A percentile compares a stretch with the other conserved stretches of the same genome.
Evolutionary conservation across 2,113 vertebrate species (phyloP).

Genomic region (Triplophysa rosa): DNA sequence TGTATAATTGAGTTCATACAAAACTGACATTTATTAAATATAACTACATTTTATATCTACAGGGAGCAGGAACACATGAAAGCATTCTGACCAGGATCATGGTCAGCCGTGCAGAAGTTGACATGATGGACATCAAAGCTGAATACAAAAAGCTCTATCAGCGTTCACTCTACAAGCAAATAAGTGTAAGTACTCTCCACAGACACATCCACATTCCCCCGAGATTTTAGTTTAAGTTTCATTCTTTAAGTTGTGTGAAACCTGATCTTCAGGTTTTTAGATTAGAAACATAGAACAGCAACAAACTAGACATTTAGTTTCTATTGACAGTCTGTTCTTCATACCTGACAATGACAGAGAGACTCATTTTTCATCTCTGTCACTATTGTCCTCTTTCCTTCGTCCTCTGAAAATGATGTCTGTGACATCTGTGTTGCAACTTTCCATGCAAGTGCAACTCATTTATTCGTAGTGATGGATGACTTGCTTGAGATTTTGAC

Average conservation of each 20-base stretch:
- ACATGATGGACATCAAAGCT: slow-evolving; percentile 80
- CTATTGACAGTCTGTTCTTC: neutral
- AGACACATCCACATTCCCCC: too few relatives aligned
- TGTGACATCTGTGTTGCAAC: neutral
- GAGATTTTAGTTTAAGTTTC: too few relatives aligned
- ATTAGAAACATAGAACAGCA: neutral
- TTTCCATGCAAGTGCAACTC: neutral
- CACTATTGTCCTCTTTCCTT: neutral
- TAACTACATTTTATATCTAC: slow-evolving; percentile 14
- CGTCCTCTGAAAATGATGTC: neutral
- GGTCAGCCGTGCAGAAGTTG: slow-evolving; percentile 81
- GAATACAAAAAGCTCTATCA: slow-evolving; percentile 77
- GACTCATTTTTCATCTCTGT: neutral
- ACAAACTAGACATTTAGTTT: neutral
- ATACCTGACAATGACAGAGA: neutral
- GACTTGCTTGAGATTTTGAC: slow-evolving; percentile 12
- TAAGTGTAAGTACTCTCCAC: slow-evolving; percentile 68
- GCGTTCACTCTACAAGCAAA: slow-evolving; percentile 71
- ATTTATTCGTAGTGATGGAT: neutral
- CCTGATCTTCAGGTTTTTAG: neutral
- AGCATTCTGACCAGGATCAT: slow-evolving; percentile 75
- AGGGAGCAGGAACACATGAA: slow-evolving; percentile 81
- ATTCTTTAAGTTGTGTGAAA: neutral
- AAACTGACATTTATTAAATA: neutral
- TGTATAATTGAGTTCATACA: neutral